These are phyloP conservation scores for Smithornis capensis DNA, from an alignment of 2,113 vertebrate species.

Conservation along the genomic window DNA sequence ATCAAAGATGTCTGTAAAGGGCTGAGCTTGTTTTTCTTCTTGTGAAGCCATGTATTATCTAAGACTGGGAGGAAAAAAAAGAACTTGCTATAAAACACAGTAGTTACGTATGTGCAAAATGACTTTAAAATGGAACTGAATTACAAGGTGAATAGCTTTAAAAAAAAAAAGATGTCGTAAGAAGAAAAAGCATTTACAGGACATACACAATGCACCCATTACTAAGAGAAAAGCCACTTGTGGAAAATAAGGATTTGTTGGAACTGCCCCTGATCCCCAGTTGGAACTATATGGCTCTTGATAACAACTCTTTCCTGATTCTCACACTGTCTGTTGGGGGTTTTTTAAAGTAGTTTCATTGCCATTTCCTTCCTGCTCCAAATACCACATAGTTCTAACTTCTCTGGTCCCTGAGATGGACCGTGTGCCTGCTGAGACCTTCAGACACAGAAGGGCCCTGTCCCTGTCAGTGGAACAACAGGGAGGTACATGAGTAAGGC, in stretches of 20 bases:
- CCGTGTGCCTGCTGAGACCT: neutral
- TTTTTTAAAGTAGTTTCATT: neutral
- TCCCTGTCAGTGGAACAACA: neutral
- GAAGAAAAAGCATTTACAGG: neutral
- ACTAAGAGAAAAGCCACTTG: neutral
- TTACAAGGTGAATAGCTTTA: neutral
- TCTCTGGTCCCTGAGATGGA: neutral
- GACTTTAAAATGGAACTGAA: neutral
- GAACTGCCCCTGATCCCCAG: neutral
- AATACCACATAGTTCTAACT: neutral
- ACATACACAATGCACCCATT: neutral
- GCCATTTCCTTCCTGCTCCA: neutral
- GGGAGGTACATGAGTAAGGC: fast-evolving
- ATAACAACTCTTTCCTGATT: neutral
- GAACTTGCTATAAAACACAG: neutral
- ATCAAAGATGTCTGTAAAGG: constrained; percentile 79
- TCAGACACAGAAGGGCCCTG: neutral
- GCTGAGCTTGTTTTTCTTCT: neutral
- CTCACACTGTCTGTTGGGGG: neutral
- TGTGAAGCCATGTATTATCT: constrained; percentile 6
- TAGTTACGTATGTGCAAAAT: neutral
- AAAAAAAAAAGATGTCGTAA: neutral
- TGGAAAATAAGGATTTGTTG: neutral
- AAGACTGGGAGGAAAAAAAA: neutral
- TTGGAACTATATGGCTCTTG: neutral